Conservation (phyloP, 1,140 invertebrate species). For the Galleria mellonella region DNA sequence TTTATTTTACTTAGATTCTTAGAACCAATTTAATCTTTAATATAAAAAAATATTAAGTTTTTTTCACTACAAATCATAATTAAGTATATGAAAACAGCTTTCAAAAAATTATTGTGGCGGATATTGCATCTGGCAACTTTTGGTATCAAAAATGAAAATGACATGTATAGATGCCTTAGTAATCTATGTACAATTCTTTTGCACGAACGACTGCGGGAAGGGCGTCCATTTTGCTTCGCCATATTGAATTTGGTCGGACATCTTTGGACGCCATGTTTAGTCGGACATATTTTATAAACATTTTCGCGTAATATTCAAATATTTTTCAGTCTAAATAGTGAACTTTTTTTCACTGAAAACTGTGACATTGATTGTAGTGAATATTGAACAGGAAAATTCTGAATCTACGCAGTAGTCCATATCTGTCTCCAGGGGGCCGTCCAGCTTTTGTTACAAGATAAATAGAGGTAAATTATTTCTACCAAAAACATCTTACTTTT, state of each 20-base stretch:
- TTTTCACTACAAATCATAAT: too few species aligned
- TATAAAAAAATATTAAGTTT: too few species aligned
- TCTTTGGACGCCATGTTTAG: conserved; percentile 76
- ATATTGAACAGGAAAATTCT: conserved; percentile 50
- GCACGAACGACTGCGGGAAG: conserved; percentile 31
- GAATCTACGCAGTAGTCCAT: conserved; percentile 59
- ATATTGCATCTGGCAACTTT: conserved; percentile 29
- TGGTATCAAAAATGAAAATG: conserved; percentile 22
- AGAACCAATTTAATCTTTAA: too few species aligned
- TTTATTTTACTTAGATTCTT: too few species aligned
- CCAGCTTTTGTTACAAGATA: conserved; percentile 72
- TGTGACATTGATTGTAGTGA: conserved; percentile 43
- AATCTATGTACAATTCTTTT: conserved; percentile 29
- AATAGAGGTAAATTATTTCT: conserved; percentile 72
- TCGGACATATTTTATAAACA: conserved; percentile 76
- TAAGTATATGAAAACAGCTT: too few species aligned
- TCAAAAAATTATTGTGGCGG: too few species aligned
- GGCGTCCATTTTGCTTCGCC: conserved; percentile 74
- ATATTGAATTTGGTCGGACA: conserved; percentile 75
- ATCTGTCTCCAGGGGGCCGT: conserved; percentile 63
- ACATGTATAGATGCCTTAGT: conserved; percentile 34
- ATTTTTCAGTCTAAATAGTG: conserved; percentile 65
- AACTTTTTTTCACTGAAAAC: conserved; percentile 70
- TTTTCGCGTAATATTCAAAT: conserved; percentile 76
- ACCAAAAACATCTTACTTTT: conserved; percentile 65